Base-by-base conservation (phyloP, 2,113 vertebrate genomes). In the Entomyzon cyanotis region DNA sequence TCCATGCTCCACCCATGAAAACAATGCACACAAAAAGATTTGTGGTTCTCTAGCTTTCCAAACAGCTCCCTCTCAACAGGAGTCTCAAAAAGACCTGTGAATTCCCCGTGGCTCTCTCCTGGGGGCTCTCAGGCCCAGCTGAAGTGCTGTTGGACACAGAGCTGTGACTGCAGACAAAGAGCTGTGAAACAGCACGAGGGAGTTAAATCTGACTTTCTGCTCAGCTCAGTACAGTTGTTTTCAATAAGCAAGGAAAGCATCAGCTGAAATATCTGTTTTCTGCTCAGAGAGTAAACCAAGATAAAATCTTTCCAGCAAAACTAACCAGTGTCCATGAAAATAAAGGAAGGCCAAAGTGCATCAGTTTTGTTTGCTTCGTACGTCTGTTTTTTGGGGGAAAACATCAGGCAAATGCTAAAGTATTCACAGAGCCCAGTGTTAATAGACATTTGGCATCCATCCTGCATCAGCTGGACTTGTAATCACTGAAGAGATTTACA, bases 281-380 rank as follows among this genome's bases (percentile, higher is more conserved):
- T 92, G 42, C 70, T 80, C 21, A 56, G 21, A 94, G 30, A 88
- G 60, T 93, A 92, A 95, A 93, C 74, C 7, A 22, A 92, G 85
- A 90, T 92, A 96, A 96, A 95, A 78, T 31, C 28, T 94, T 67
- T 90, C 47, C 68, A 86, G 71, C 44, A 63, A 59, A 95, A 88
- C 68, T 47, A 86, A 80, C 33, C 35, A 33, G 83, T 86, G 88
- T 56, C 82, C 4, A 7, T 52, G 20, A 65, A 82, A 92, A 35
- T n/a, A 84, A 65, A 88, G 60, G 28, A 28, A 93, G 85, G 68
- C 25, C 83, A 93, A 93, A 95, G 83, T 60, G 67, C 53, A 92
- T 71, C 6, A 4, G 15, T 75, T 93, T 81, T 96, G 79, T 96
- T 97, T 95, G 55, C 56, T 87, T 87, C 76, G 4, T 23, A 4